Percentiles rank a stretch among this genome's conserved stretches.
Conservation (phyloP, 2,113 vertebrate species). For the Xiphophorus couchianus region DNA sequence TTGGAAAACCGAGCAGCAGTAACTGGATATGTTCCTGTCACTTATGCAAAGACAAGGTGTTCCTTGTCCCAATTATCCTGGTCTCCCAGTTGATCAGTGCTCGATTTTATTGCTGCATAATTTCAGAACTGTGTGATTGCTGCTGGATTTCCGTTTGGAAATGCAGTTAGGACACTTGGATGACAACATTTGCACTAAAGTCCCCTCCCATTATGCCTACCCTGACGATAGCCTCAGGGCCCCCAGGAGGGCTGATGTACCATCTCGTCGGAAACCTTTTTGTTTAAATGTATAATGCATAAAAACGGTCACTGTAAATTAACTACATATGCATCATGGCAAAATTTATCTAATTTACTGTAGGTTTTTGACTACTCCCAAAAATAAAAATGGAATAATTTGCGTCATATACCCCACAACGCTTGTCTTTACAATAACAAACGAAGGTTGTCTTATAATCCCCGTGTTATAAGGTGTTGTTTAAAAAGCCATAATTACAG, state of each 20-base stretch:
- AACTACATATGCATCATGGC: conserved; percentile 46
- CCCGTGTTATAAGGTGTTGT: conserved; percentile 79
- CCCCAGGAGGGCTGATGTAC: conserved; percentile 49
- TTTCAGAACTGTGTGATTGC: conserved; percentile 22
- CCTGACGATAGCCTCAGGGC: conserved; percentile 64
- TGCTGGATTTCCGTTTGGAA: conserved; percentile 44
- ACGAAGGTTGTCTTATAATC: conserved; percentile 65
- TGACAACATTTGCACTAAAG: conserved; percentile 63
- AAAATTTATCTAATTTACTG: conserved; percentile 47
- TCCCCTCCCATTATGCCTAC: conserved; percentile 60
- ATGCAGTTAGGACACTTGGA: conserved; percentile 51
- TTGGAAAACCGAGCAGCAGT: conserved; percentile 59
- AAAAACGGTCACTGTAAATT: conserved; percentile 53
- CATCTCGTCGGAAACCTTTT: conserved; percentile 59
- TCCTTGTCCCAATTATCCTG: background rate
- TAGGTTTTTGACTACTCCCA: conserved; percentile 30
- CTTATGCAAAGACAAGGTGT: conserved; percentile 31
- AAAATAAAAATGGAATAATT: conserved; percentile 26
- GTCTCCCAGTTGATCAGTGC: conserved; percentile 13
- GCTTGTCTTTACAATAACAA: conserved; percentile 65
- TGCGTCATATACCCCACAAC: conserved; percentile 62
- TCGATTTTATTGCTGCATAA: conserved; percentile 30
- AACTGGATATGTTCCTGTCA: conserved; percentile 40
- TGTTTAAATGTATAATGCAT: conserved; percentile 66
- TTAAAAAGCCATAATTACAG: conserved; percentile 82